phyloP scores from a whole-genome alignment of 2,113 vertebrate genomes.

The Carlito syrichta region DNA sequence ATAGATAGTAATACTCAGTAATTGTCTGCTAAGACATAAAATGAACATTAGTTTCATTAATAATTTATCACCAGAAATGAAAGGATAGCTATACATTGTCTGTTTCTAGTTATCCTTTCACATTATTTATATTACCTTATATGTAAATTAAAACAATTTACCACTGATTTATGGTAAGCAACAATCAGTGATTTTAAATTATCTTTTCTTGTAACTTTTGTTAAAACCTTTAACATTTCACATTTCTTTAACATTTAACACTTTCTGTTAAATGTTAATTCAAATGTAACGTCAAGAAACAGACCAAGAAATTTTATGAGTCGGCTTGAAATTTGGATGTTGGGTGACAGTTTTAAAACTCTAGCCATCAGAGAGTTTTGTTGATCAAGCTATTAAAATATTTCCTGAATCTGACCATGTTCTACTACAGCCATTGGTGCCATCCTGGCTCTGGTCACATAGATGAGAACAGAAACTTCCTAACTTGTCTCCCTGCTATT shows the following conservation, averaged over 20 bases:
- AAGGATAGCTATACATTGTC: slow-evolving; percentile 7
- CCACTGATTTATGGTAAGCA: neutral
- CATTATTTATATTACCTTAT: slow-evolving; percentile 23
- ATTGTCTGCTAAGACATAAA: slow-evolving; percentile 67
- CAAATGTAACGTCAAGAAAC: neutral
- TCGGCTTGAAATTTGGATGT: neutral
- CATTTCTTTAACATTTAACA: no score
- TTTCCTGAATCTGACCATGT: neutral
- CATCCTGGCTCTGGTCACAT: neutral
- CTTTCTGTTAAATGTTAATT: neutral
- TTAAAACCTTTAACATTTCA: no score
- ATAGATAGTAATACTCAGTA: slow-evolving; percentile 70
- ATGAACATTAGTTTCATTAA: slow-evolving; percentile 64
- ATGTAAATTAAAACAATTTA: slow-evolving; percentile 36
- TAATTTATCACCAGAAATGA: slow-evolving; percentile 57
- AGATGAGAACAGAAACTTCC: neutral
- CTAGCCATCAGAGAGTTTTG: neutral
- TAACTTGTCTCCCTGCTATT: neutral
- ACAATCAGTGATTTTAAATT: neutral
- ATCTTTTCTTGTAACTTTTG: neutral
- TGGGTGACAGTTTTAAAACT: neutral
- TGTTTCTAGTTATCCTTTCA: slow-evolving; percentile 12
- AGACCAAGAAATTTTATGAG: neutral
- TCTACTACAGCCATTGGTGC: neutral
- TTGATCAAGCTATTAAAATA: neutral